Conservation (phyloP, 2,888 invertebrate genomes). For the Cephus nigrinus region DNA sequence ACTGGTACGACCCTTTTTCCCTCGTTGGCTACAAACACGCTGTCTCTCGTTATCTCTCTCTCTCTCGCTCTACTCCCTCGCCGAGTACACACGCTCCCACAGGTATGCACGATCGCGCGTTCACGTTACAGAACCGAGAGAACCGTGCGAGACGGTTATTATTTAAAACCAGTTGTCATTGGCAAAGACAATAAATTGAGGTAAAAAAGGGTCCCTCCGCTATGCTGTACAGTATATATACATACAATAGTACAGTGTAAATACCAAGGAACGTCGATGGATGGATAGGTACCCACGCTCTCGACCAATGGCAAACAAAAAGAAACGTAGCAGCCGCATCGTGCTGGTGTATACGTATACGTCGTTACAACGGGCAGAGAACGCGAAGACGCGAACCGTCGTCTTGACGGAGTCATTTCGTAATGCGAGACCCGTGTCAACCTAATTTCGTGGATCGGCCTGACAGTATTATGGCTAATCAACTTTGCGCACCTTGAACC, state of each 20-base stretch:
- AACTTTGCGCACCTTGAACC: neutral
- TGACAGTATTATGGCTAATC: neutral
- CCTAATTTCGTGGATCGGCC: neutral
- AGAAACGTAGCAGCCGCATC: neutral
- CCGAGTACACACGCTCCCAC: neutral
- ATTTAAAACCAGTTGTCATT: constrained; percentile 49
- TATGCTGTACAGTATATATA: neutral
- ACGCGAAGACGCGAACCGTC: neutral
- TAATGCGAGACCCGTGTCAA: neutral
- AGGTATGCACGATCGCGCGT: constrained; percentile 40
- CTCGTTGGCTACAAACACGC: neutral
- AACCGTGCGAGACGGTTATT: constrained; percentile 32
- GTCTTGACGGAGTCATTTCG: neutral
- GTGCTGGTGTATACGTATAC: neutral
- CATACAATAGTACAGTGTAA: neutral
- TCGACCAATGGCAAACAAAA: neutral
- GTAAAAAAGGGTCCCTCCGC: constrained; percentile 14
- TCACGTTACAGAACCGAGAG: constrained; percentile 25
- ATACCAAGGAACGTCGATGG: neutral
- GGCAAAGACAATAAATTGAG: constrained; percentile 34
- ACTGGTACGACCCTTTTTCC: constrained; percentile 28
- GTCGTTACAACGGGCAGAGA: neutral
- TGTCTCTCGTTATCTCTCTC: constrained; percentile 25
- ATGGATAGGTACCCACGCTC: neutral
- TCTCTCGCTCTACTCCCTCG: constrained; percentile 7